phyloP scores from a whole-genome alignment of 2,797 vertebrate species.

The Columba guinea region DNA sequence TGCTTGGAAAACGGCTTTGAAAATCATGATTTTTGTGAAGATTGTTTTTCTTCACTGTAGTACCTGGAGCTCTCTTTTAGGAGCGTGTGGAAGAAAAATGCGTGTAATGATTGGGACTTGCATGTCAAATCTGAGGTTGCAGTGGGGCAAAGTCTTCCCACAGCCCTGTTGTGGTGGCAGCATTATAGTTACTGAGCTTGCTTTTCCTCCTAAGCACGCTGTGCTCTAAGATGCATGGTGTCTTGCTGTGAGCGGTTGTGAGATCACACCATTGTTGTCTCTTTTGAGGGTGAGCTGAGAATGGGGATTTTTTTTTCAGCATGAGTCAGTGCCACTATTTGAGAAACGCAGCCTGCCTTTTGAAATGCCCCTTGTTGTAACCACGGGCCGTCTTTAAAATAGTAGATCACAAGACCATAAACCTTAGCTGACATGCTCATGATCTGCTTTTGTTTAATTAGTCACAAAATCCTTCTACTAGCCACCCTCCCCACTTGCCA shows the following conservation, averaged over 20 bases:
- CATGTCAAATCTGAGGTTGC: not conserved
- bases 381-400: not conserved
- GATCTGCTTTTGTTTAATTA: not conserved
- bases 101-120: not conserved
- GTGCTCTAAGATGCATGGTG: not conserved
- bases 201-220: not conserved
- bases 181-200: not conserved
- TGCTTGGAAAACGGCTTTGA: not conserved
- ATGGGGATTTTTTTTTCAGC: not conserved
- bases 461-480: not conserved
- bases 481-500: not conserved
- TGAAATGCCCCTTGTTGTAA: not conserved
- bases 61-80: not conserved
- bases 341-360: not conserved
- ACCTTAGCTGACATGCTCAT: not conserved
- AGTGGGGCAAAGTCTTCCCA: not conserved
- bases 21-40: not conserved
- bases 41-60: not conserved
- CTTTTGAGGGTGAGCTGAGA: not conserved
- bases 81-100: not conserved
- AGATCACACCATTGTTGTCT: not conserved
- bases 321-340: not conserved
- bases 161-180: not conserved
- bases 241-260: not conserved
- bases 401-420: not conserved